phyloP scores from a whole-genome alignment of 1,140 invertebrate species.

The Leptestheria dahalacensis region DNA sequence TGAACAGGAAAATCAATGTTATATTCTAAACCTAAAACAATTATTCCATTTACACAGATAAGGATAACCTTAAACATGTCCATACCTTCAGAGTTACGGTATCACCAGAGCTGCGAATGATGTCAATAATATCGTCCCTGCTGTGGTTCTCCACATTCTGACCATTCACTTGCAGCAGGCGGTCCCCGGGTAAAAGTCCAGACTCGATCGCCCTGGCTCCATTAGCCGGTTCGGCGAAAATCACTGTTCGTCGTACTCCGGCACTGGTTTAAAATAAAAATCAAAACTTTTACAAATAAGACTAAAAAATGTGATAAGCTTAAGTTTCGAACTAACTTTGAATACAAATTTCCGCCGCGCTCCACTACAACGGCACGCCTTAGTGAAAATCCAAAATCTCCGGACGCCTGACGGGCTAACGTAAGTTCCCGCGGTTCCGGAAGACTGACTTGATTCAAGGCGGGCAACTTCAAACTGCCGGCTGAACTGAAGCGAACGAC shows the following conservation, averaged over 20 bases:
- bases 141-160: slow-evolving; percentile 65
- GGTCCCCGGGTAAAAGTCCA: slow-evolving; percentile 69
- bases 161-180: slow-evolving; percentile 79
- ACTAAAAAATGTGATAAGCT: not conserved
- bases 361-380: slow-evolving; percentile 63
- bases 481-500: slow-evolving; percentile 16
- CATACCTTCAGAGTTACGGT: slow-evolving; percentile 72
- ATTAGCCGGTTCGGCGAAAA: slow-evolving; percentile 73
- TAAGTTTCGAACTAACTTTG: not conserved
- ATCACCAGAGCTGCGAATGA: slow-evolving; percentile 71
- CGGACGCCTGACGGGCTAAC: slow-evolving; percentile 66
- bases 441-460: slow-evolving; percentile 51
- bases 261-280: not conserved
- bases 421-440: slow-evolving; percentile 58
- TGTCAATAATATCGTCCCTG: slow-evolving; percentile 82
- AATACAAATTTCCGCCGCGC: slow-evolving; percentile 19
- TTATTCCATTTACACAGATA: too few species aligned
- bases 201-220: slow-evolving; percentile 53
- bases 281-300: not conserved
- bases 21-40: not conserved
- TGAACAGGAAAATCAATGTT: not conserved
- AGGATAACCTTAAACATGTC: not conserved
- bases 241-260: slow-evolving; percentile 7
- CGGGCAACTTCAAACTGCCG: slow-evolving; percentile 57
- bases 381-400: slow-evolving; percentile 88